Percentiles rank a stretch among this genome's conserved stretches.
Evolutionary conservation across 1,140 invertebrate species (phyloP).

Genomic region (Amyelois transitella): DNA sequence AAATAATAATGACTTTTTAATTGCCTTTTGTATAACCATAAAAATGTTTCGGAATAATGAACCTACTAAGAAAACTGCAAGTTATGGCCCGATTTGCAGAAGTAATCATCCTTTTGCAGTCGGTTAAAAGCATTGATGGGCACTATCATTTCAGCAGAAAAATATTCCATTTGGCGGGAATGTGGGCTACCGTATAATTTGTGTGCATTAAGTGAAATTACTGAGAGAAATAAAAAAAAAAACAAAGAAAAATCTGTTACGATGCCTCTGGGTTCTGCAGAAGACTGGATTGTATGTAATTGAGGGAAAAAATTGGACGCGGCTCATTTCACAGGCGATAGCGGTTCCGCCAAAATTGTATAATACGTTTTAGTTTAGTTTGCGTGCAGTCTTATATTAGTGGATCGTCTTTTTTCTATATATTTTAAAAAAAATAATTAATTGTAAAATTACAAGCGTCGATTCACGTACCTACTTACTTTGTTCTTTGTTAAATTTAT

Average conservation of each 20-base stretch:
- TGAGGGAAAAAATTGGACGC: not conserved
- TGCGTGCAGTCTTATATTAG: no score
- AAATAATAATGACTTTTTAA: not conserved
- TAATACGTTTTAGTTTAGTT: no score
- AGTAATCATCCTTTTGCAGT: no score
- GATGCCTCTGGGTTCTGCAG: not conserved
- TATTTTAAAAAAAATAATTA: no score
- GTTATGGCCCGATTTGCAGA: not conserved
- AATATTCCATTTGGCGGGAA: conserved; percentile 10
- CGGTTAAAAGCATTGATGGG: not conserved
- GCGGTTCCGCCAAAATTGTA: not conserved
- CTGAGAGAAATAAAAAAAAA: conserved; percentile 18
- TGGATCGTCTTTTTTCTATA: no score
- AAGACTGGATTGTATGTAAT: not conserved
- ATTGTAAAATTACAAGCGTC: no score
- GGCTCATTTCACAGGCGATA: not conserved
- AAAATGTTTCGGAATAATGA: not conserved
- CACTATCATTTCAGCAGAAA: not conserved
- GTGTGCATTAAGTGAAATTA: conserved; percentile 36
- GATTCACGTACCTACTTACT: no score
- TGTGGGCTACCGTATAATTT: conserved; percentile 30
- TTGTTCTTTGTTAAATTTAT: no score
- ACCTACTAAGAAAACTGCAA: not conserved
- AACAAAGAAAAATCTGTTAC: not conserved
- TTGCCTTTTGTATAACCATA: not conserved